These are phyloP conservation scores for Microplitis demolitor DNA, from an alignment of 1,140 invertebrate species.

Conservation along the genomic window DNA sequence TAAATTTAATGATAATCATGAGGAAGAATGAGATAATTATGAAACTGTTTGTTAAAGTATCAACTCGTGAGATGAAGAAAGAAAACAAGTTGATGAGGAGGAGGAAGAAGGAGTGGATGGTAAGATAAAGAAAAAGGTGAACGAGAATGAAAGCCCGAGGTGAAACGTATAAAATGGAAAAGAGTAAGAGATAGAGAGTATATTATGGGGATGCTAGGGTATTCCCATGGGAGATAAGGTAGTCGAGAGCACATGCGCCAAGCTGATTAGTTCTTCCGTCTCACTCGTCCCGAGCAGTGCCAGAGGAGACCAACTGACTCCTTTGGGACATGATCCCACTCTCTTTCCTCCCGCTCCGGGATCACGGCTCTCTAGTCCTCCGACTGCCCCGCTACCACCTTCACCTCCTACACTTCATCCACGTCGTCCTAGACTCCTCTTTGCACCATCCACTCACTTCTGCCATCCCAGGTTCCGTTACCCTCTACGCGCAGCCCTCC, in stretches of 20 bases:
- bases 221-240: conserved; percentile 48
- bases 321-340: conserved; percentile 53
- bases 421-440: conserved; percentile 14
- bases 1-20: too few relatives aligned
- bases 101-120: too few relatives aligned
- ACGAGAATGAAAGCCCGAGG: conserved; percentile 6
- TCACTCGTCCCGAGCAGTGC: conserved; percentile 46
- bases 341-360: conserved; percentile 35
- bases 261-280: conserved; percentile 55
- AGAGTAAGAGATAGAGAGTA: conserved; percentile 34
- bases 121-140: conserved; percentile 17
- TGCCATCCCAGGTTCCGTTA: conserved; percentile 9
- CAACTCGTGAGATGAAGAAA: too few relatives aligned
- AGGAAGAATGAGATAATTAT: too few relatives aligned
- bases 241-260: conserved; percentile 54
- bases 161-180: conserved; percentile 11
- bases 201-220: conserved; percentile 53
- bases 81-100: too few relatives aligned
- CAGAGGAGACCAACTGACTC: conserved; percentile 53
- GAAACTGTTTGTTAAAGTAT: too few relatives aligned
- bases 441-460: conserved; percentile 20
- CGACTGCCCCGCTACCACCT: conserved; percentile 20
- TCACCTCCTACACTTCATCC: conserved; percentile 20
- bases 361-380: too few relatives aligned
- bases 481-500: conserved; percentile 20